These are phyloP conservation scores for Etia nguti DNA, from an alignment of 2,113 vertebrate species.

Conservation along the genomic window DNA sequence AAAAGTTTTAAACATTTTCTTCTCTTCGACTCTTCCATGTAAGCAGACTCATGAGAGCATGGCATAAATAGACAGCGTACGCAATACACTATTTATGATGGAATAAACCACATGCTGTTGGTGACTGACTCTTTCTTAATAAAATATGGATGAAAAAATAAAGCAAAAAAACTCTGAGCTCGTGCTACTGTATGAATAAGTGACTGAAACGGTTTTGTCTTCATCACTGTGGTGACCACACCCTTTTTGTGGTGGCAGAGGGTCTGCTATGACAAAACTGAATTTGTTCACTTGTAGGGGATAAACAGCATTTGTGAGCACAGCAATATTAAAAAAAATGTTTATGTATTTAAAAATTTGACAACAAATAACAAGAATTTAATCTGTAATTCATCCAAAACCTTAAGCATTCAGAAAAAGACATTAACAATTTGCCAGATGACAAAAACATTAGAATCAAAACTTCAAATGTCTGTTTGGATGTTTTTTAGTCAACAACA, in stretches of 20 bases:
- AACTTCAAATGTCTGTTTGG: neutral
- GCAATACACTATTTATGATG: conserved; percentile 59
- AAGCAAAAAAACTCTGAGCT: conserved; percentile 28
- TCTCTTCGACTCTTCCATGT: neutral
- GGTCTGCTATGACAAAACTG: neutral
- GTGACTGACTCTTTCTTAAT: conserved; percentile 57
- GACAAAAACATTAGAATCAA: neutral
- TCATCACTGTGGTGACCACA: conserved; percentile 16
- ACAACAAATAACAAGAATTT: neutral
- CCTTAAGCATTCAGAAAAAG: neutral
- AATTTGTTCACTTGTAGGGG: neutral
- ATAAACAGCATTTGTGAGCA: neutral
- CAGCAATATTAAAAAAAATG: neutral
- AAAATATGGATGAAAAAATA: conserved; percentile 65
- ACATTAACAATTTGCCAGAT: neutral
- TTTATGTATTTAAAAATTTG: neutral
- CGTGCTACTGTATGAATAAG: conserved; percentile 56
- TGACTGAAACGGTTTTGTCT: conserved; percentile 34
- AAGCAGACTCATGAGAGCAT: conserved; percentile 4
- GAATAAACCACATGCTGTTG: conserved; percentile 47
- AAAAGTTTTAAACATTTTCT: neutral
- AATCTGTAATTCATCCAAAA: neutral
- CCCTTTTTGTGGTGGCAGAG: neutral
- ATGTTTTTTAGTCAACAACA: conserved; percentile 10
- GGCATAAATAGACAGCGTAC: conserved; percentile 35